Base-by-base conservation (phyloP, 2,113 vertebrate species). In the Saccopteryx bilineata region DNA sequence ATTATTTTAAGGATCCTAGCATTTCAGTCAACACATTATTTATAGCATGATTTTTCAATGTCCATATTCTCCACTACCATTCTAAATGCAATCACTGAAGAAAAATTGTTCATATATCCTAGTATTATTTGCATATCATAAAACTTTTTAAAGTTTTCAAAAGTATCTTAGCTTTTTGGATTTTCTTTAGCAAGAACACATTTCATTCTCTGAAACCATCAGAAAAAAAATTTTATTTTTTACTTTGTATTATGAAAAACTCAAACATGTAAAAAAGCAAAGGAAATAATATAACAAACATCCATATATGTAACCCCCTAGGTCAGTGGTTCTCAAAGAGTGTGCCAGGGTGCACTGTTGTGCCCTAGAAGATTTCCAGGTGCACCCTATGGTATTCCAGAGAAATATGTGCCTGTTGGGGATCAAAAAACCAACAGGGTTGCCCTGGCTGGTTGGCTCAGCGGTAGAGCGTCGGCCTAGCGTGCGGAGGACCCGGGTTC, bases 131-230 rank as follows among this genome's bases (percentile, higher is more conserved):
- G 1, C 3, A 80, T 28, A 60, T 80, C 50, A 88, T 46, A 84
- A 66, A 74, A 54, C 7, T 87, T 91, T 72, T 46, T 50, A 31
- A 91, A 92, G 12, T 24, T 93, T 95, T 80, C 68, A 2, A 87
- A 68, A 60, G 8, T 46, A 94, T 72, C 39, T 84, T 80, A 92
- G n/a, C 75, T 26, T 87, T 80, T 80, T 39, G 0, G 4, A 60
- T 56, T 76, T 87, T 78, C 58, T 89, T 91, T 69, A 92, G 19
- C 17, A 88, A 90, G 33, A 90, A 78, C 89, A 87, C 5, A 93
- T 78, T 90, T 96, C 13, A 83, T 79, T 63, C 31, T 52, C 48
- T 66, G n/a, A 66, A 87, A 91, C 33, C 31, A 87, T 87, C 18
- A 82, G 39, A 39, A 39, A 39, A 91, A 19, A 50, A 75, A 91